A percentile compares a stretch with the other conserved stretches of the same genome.
phyloP scores from a whole-genome alignment of 1,140 invertebrate species.

The Atopsyche davidsoni region DNA sequence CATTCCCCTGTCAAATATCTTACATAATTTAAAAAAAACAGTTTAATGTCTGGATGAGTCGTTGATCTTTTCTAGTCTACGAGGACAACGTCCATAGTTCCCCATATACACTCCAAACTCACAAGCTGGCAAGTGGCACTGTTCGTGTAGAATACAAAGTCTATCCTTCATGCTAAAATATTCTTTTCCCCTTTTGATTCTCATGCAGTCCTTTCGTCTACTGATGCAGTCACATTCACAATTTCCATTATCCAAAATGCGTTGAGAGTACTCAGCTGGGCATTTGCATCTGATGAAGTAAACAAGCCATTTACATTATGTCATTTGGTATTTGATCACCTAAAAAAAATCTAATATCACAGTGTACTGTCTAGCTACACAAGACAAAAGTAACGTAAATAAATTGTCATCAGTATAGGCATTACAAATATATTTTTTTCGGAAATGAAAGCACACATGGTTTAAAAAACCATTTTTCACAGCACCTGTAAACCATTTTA shows the following conservation, averaged over 20 bases:
- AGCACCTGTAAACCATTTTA: too few relatives aligned
- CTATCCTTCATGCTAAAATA: conserved; percentile 63
- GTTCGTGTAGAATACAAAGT: conserved; percentile 58
- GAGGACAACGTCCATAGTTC: conserved; percentile 59
- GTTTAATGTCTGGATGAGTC: conserved; percentile 15
- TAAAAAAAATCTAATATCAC: too few relatives aligned
- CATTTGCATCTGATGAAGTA: conserved; percentile 62
- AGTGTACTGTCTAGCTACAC: too few relatives aligned
- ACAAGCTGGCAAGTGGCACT: conserved; percentile 59
- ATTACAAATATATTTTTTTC: too few relatives aligned
- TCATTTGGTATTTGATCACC: too few relatives aligned
- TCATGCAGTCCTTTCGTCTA: conserved; percentile 59
- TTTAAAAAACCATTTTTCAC: too few relatives aligned
- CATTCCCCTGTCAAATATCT: conserved; percentile 2
- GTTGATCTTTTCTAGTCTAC: conserved; percentile 23
- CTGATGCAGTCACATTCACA: conserved; percentile 66
- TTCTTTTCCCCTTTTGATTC: conserved; percentile 60
- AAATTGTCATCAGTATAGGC: too few relatives aligned
- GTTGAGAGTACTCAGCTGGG: conserved; percentile 59
- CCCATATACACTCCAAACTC: conserved; percentile 62
- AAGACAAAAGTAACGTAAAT: too few relatives aligned
- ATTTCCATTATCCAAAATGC: conserved; percentile 48
- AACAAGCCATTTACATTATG: too few relatives aligned
- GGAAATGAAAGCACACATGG: too few relatives aligned
- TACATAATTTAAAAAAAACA: conserved; percentile 16